Evolutionary conservation across 2,888 invertebrate species (phyloP).

Genomic region (Cryptocephalus moraei): DNA sequence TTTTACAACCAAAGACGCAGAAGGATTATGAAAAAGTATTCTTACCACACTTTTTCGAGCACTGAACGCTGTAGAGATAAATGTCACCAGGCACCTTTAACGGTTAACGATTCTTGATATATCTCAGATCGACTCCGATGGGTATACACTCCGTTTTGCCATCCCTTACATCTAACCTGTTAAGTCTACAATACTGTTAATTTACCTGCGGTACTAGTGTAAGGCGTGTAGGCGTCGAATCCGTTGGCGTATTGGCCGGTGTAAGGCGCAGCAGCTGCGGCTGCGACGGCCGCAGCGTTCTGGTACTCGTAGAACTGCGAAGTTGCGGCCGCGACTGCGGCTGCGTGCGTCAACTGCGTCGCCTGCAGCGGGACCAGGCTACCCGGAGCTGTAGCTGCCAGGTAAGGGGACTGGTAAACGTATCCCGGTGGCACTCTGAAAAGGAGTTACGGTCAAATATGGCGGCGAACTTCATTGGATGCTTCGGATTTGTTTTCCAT

Average conservation of each 20-base stretch:
- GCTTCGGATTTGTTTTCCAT: too few species aligned
- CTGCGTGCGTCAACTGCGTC: constrained; percentile 63
- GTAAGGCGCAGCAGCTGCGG: constrained; percentile 51
- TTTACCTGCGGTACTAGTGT: constrained; percentile 52
- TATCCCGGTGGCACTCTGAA: constrained; percentile 67
- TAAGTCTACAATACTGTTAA: too few species aligned
- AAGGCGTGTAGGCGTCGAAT: constrained; percentile 58
- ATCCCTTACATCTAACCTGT: too few species aligned
- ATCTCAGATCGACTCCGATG: too few species aligned
- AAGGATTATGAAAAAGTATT: too few species aligned
- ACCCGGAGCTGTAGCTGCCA: constrained; percentile 52
- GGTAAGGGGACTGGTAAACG: constrained; percentile 64
- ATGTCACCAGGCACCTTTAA: too few species aligned
- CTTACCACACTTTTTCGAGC: too few species aligned
- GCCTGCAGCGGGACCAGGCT: constrained; percentile 57
- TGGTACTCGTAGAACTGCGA: constrained; percentile 72
- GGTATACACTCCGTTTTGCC: too few species aligned
- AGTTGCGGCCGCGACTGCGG: constrained; percentile 71
- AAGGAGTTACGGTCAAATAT: constrained; percentile 4
- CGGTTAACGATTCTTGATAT: too few species aligned
- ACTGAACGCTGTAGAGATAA: too few species aligned
- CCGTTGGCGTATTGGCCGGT: constrained; percentile 66
- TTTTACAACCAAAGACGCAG: too few species aligned
- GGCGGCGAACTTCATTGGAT: too few species aligned
- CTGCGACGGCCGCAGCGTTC: constrained; percentile 58